These are phyloP conservation scores for Oeneis ivallda DNA, from an alignment of 2,888 invertebrate species.

Conservation along the genomic window DNA sequence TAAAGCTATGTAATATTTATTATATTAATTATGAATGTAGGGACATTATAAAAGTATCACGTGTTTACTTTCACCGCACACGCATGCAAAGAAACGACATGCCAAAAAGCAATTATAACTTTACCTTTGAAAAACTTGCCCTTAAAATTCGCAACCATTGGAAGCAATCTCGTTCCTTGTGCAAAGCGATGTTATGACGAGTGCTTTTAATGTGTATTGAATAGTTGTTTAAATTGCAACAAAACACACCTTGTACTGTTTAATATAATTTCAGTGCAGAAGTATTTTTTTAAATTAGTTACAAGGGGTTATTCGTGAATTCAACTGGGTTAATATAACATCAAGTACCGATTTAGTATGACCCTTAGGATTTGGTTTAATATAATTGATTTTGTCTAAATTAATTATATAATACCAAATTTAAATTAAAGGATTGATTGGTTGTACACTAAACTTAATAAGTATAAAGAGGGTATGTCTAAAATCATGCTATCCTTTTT, in stretches of 20 bases:
- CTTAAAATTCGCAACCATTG: constrained; percentile 66
- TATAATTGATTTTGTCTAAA: constrained; percentile 19
- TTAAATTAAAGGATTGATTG: background rate
- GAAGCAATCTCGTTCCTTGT: constrained; percentile 74
- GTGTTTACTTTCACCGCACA: constrained; percentile 42
- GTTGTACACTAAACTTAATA: constrained; percentile 9
- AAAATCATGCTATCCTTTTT: background rate
- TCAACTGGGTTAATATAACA: constrained; percentile 29
- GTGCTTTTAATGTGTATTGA: constrained; percentile 46
- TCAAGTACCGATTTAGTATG: constrained; percentile 17
- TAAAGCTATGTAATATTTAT: background rate
- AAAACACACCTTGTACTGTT: constrained; percentile 23
- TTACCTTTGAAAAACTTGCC: constrained; percentile 73
- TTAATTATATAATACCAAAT: no score
- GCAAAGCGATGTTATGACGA: constrained; percentile 73
- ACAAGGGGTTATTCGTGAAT: constrained; percentile 35
- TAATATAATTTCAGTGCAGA: constrained; percentile 19
- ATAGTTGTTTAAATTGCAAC: constrained; percentile 21
- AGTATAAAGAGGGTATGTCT: background rate
- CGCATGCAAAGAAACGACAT: constrained; percentile 52
- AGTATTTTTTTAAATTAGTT: constrained; percentile 17
- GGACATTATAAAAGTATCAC: background rate
- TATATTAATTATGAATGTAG: background rate
- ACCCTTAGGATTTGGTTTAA: constrained; percentile 28
- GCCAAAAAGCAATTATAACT: constrained; percentile 78